These are phyloP conservation scores for Hetaerina americana DNA, from an alignment of 1,140 invertebrate genomes.

Conservation along the genomic window DNA sequence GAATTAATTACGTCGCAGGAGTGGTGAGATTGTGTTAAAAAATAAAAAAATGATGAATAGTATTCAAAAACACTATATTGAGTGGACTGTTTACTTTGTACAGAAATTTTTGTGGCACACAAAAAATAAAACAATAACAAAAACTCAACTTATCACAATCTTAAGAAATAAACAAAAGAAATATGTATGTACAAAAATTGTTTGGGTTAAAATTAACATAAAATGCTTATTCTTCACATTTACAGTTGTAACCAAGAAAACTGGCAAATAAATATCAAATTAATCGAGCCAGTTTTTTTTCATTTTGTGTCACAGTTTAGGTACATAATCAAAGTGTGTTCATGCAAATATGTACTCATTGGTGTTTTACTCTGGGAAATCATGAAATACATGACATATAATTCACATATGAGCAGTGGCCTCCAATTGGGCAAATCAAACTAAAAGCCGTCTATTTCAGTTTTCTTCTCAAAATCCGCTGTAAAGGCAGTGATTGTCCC, in stretches of 20 bases:
- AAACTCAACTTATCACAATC: not conserved
- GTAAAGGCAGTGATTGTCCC: too few relatives aligned
- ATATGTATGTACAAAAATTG: not conserved
- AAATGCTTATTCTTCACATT: not conserved
- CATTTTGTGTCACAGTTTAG: not conserved
- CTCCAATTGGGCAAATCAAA: too few relatives aligned
- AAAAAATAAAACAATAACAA: slow-evolving; percentile 1
- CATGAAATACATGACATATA: too few relatives aligned
- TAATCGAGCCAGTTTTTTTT: not conserved
- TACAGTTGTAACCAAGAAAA: not conserved
- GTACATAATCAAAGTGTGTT: too few relatives aligned
- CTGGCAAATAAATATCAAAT: not conserved
- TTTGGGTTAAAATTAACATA: not conserved
- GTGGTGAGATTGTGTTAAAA: too few relatives aligned
- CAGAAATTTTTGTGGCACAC: not conserved
- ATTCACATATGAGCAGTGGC: too few relatives aligned
- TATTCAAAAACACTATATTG: not conserved
- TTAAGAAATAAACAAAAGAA: slow-evolving; percentile 1
- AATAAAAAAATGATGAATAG: not conserved
- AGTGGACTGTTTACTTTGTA: not conserved
- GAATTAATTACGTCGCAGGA: too few relatives aligned
- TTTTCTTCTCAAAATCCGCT: too few relatives aligned
- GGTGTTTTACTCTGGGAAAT: too few relatives aligned
- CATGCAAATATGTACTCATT: too few relatives aligned
- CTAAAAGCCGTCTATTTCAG: too few relatives aligned